Base-by-base conservation (phyloP, 2,113 vertebrate genomes). In the Heterotis niloticus region DNA sequence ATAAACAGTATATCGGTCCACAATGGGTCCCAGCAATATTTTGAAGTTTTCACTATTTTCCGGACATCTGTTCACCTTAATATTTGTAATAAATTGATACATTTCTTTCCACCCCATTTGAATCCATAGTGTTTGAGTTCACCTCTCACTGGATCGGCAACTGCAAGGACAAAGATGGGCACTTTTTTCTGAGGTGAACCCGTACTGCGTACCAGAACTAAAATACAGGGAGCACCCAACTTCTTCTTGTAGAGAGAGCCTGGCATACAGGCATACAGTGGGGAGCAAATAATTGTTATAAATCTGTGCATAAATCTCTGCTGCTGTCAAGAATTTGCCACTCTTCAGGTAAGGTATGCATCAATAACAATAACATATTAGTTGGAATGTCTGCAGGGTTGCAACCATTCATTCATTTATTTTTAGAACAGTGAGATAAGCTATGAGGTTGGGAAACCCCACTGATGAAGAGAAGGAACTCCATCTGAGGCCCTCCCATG, bases 391-490 rank as follows among this genome's bases (percentile, higher is more conserved):
- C 51, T 84, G 83, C 51, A 75, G 29, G 82, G 54, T 12, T 5
- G 85, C 85, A 79, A 86, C 84, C 82, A 81, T 85, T 88, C 85
- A 73, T 82, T 79, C 78, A 85, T 86, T 81, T 81, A 88, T 82
- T 67, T 57, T 71, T 84, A 83, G 66, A 86, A 78, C 4, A 24
- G 24, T 24, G 60, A 76, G 80, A 82, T 76, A 77, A 81, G 81
- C 86, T 87, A 82, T 83, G 34, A 64, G 77, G 24, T 7, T 79
- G 68, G 34, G 28, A 24, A n/a, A 57, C 44, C 34, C 20, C 44
- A 71, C 20, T 13, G 20, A 13, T 7, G 51, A 72, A 1, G 10
- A 10, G 9, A n/a, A 52, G 23, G 0, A 3, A 11, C n/a, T 72
- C 11, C 12, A 34, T n/a, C 11, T 52, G 69, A 51, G 20, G 34